A percentile compares a stretch with the other conserved stretches of the same genome.
phyloP scores from a whole-genome alignment of 2,113 vertebrate genomes.

The Poeciliopsis prolifica region DNA sequence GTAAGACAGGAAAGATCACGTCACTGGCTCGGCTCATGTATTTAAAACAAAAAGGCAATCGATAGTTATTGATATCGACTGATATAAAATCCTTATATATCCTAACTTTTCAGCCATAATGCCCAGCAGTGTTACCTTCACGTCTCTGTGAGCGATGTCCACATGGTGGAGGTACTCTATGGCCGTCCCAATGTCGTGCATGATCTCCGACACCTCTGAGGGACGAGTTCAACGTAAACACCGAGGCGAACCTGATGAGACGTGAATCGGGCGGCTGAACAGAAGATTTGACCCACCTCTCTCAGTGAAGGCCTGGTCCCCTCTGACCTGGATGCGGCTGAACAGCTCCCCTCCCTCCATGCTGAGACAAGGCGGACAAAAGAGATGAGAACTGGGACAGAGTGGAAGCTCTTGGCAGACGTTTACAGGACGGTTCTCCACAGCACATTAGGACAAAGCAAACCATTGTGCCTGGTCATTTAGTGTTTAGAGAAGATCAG shows the following conservation, averaged over 20 bases:
- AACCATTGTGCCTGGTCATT: conserved; percentile 39
- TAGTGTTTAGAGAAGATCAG: conserved; percentile 16
- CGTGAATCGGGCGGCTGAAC: neutral
- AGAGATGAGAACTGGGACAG: conserved; percentile 49
- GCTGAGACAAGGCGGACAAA: conserved; percentile 59
- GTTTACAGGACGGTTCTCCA: conserved; percentile 5
- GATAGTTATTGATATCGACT: no score
- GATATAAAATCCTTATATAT: no score
- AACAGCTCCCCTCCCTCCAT: conserved; percentile 79
- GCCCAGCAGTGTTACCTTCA: conserved; percentile 82
- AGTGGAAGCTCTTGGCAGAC: conserved; percentile 12
- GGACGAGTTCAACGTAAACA: conserved; percentile 11
- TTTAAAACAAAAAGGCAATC: no score
- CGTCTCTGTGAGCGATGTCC: conserved; percentile 92
- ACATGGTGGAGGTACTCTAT: conserved; percentile 88
- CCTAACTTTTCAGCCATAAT: no score
- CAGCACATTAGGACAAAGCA: conserved; percentile 38
- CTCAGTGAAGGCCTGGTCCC: conserved; percentile 77
- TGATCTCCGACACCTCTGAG: conserved; percentile 91
- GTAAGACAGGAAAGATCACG: no score
- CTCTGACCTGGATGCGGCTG: conserved; percentile 73
- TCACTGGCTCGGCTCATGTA: no score
- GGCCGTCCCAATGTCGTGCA: conserved; percentile 90
- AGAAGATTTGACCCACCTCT: conserved; percentile 60
- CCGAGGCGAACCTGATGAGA: neutral